A percentile compares a stretch with the other conserved stretches of the same genome.
Evolutionary conservation across 37 sponge, comb jelly and placozoan species (phyloP).

Genomic region (Diacarnus erythraeanus): DNA sequence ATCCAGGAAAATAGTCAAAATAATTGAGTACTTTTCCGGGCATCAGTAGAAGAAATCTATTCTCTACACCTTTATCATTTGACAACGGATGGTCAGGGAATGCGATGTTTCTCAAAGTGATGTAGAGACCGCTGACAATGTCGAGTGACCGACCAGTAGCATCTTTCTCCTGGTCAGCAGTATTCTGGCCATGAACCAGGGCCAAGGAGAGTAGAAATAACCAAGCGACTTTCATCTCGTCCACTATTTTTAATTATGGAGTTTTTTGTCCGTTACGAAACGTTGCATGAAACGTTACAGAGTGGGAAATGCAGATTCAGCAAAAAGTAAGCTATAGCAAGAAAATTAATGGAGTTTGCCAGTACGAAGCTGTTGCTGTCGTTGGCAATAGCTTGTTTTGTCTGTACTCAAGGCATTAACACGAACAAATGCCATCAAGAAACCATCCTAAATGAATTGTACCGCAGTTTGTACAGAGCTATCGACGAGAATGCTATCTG

Average conservation of each 20-base stretch:
- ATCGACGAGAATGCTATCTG: neutral
- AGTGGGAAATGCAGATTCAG: neutral
- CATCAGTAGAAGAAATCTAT: conserved; percentile 39
- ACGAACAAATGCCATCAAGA: neutral
- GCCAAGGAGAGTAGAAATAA: neutral
- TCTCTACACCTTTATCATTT: conserved; percentile 1
- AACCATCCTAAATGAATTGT: conserved; percentile 2
- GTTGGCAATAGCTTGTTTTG: neutral
- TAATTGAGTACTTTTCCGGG: conserved; percentile 66
- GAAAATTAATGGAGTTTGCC: neutral
- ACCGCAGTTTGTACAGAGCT: neutral
- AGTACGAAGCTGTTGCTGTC: neutral
- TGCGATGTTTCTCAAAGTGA: conserved; percentile 18
- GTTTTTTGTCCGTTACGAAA: too few species aligned
- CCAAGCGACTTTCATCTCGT: too few species aligned
- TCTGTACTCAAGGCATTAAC: neutral
- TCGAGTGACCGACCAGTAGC: neutral
- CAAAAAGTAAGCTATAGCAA: neutral
- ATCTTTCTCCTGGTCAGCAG: neutral
- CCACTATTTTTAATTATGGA: too few species aligned
- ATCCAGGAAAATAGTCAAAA: conserved; percentile 62
- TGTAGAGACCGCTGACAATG: conserved; percentile 2
- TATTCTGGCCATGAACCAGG: neutral
- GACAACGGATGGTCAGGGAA: neutral
- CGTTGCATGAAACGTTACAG: too few species aligned